phyloP scores from a whole-genome alignment of 2,888 invertebrate species.

The Uloborus plumipes region DNA sequence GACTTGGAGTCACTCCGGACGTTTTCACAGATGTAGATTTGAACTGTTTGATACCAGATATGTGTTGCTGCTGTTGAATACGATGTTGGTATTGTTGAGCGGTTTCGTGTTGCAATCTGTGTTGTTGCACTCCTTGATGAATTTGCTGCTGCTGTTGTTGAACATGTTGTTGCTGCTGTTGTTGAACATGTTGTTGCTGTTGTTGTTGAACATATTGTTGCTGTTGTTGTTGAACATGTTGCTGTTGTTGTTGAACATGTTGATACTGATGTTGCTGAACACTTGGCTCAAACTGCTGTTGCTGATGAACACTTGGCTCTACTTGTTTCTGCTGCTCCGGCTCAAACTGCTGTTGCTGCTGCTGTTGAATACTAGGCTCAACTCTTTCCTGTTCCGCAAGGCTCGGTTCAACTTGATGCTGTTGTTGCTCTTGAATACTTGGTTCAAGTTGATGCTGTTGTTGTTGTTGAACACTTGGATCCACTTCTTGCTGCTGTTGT shows the following conservation, averaged over 20 bases:
- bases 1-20: background rate
- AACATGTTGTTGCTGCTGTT: background rate
- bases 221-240: background rate
- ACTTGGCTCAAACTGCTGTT: constrained; percentile 4
- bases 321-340: background rate
- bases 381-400: background rate
- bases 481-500: constrained; percentile 4
- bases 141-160: background rate
- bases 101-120: background rate
- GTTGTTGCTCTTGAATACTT: background rate
- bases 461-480: background rate
- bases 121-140: background rate
- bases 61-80: background rate
- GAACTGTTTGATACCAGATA: constrained; percentile 24
- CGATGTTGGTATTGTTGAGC: constrained; percentile 2
- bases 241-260: background rate
- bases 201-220: background rate
- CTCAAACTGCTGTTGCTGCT: background rate
- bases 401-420: background rate
- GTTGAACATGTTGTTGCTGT: background rate
- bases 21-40: constrained; percentile 38
- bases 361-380: constrained; percentile 5
- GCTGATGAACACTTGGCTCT: background rate
- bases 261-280: constrained; percentile 2
- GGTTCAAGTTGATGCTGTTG: constrained; percentile 4